Evolutionary conservation across 2,113 vertebrate species (phyloP).

Genomic region (Epinephelus moara): DNA sequence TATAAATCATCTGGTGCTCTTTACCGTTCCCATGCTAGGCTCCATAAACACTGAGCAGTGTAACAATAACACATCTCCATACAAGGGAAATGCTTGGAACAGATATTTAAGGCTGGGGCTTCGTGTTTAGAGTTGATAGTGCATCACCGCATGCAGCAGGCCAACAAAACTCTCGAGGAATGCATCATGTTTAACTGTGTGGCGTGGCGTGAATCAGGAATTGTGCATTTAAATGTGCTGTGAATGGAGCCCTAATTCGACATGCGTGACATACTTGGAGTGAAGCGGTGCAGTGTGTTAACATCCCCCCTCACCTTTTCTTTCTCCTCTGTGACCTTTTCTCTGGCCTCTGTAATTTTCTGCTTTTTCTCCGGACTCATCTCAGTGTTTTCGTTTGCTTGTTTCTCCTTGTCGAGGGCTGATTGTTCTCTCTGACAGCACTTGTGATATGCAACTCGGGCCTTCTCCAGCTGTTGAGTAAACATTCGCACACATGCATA

Average conservation of each 20-base stretch:
- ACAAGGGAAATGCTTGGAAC: conserved; percentile 63
- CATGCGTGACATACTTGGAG: not conserved
- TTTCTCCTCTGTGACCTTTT: conserved; percentile 77
- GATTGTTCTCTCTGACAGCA: conserved; percentile 78
- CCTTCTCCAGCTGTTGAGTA: conserved; percentile 83
- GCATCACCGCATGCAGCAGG: conserved; percentile 34
- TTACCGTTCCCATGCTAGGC: conserved; percentile 45
- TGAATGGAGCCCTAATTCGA: conserved; percentile 18
- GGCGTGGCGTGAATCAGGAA: conserved; percentile 12
- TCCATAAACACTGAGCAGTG: conserved; percentile 67
- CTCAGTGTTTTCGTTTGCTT: conserved; percentile 80
- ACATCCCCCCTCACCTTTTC: conserved; percentile 74
- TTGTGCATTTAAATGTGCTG: conserved; percentile 1
- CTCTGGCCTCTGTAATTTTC: conserved; percentile 78
- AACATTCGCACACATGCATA: conserved; percentile 32
- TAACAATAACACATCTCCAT: conserved; percentile 71
- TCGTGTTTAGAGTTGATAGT: conserved; percentile 43
- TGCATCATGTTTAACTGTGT: conserved; percentile 12
- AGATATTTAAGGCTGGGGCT: conserved; percentile 35
- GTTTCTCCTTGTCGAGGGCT: conserved; percentile 78
- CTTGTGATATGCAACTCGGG: conserved; percentile 80
- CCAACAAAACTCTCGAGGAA: conserved; percentile 6
- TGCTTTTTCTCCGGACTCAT: conserved; percentile 80
- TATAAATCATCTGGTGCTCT: conserved; percentile 53
- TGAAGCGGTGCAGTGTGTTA: conserved; percentile 10